Evolutionary conservation across 2,888 invertebrate species (phyloP), one percentile per base, ranked within the genome.

Genomic region (Desoria tigrina): DNA sequence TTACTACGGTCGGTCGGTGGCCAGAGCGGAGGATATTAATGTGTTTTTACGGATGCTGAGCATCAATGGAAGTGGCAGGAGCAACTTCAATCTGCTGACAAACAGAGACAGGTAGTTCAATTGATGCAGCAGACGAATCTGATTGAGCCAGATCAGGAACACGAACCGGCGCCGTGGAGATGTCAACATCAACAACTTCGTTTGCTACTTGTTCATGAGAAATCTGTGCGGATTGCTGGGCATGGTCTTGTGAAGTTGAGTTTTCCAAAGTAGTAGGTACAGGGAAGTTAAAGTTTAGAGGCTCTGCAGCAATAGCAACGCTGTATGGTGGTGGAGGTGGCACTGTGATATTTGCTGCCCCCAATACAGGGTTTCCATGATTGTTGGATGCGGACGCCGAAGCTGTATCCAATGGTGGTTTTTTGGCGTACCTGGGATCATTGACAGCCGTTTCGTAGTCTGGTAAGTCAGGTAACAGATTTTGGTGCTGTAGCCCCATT

Each of bases 361-460:
- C 54, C 14, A 62, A 27, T n/a, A 62, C 67, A 27, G 37, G 42
- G 55, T 66, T 69, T 58, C 65, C 66, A 39, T 18, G 37, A n/a
- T 23, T 39, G 42, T 27, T 62, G 27, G 64, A 68, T 60, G 59
- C 26, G 14, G 69, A 59, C 21, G 70, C 68, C 59, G 28, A 32
- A 57, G 28, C 21, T 18, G 58, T 21, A 24, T 61, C 75, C 68
- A 78, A 76, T 18, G 80, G 79, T 57, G 78, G 79, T 66, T 79
- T 79, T 76, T 79, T 79, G 1, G 79, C 77, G 64, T 77, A 78
- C 3, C 77, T 76, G 2, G 78, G 78, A 63, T 79, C 78, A 61
- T 77, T 78, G 37, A 79, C 77, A 6, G 79, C 81, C 0, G 80
- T 80, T 61, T 80, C 80, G 65, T 81, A 81, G 71, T 81, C 80